Base-by-base conservation (phyloP, 2,113 vertebrate genomes). In the Paramisgurnus dabryanus region DNA sequence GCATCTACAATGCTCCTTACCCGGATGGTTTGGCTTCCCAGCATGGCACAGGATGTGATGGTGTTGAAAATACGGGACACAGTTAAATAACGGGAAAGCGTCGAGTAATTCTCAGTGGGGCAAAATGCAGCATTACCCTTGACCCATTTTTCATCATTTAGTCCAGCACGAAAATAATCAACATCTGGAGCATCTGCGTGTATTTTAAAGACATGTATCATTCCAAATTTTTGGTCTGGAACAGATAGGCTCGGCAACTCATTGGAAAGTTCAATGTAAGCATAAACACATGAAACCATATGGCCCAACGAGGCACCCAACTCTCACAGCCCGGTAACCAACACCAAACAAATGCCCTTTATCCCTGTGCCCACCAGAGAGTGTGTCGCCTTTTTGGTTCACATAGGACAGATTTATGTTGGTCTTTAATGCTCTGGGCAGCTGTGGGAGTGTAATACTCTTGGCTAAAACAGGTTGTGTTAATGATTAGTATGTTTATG, bases 401-500 rank as follows among this genome's bases (percentile, higher is more conserved):
- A 66, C 53, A 45, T 13, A 15, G 79, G 79, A 63, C 50, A 67
- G 63, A 73, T 81, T 81, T 81, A 81, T 81, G 66, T 67, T 13
- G 2, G 13, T 22, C 40, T 47, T 75, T 75, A 74, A 39, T 58
- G 58, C 75, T 77, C 82, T 66, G 45, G 34, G 66, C 64, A 53
- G 47, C 67, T 58, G 57, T 67, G 47, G 43, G 61, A 49, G 15
- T 66, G 74, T 43, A 43, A 17, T 53, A 12, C 74, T 67, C 50
- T 72, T 75, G 78, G 55, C 83, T 81, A 58, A 73, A 72, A 61
- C 18, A 4, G 73, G 22, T 17, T 71, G 60, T 45, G 79, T 84
- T 84, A 84, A 84, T 80, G 74, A 78, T 84, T 71, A 81, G 57
- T 55, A 53, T 49, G 57, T 77, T 80, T 84, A 76, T 65, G 47